Base-by-base conservation (phyloP, 2,888 invertebrate genomes). In the Ormyrus nitidulus region DNA sequence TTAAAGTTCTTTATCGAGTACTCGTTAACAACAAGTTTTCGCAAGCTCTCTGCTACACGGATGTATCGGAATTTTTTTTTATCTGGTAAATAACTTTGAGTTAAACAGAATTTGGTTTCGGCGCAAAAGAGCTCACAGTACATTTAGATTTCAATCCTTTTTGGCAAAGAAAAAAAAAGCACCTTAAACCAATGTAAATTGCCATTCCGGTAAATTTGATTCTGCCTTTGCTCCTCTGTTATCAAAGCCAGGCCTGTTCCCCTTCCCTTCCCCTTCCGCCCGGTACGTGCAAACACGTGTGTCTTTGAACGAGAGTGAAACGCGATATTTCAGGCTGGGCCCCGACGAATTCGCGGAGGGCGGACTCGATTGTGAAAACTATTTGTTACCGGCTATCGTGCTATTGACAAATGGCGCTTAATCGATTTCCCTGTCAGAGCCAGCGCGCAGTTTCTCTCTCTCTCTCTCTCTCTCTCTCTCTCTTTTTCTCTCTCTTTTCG, bases 351-450 rank as follows among this genome's bases (percentile, higher is more conserved):
- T 59, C 48, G 66, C 19, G 19, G 19, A 19, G 64, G 19, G 62
- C 44, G 19, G 64, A 68, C 49, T 71, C 65, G 74, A 79, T 75
- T 80, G 74, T 66, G 61, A 78, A 78, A 81, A 80, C 77, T 77
- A 77, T 80, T 80, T 78, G 74, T 79, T 75, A 79, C 75, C 44
- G 64, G 64, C 65, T 56, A 58, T 64, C 46, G 48, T 78, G 76
- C 79, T 79, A 79, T 79, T 81, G 81, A 81, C 79, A 81, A 81
- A 77, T 79, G 65, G 72, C 65, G 76, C 79, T 79, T 79, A 81
- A 81, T 81, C 76, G 75, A 79, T 81, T 81, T 59, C 13, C 76
- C 79, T 76, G 76, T 79, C 81, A 66, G 56, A 61, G 49, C 6
- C 75, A 78, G 73, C 46, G 73, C 51, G 49, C 19, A 19, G 19